Base-by-base conservation (phyloP, 2,113 vertebrate genomes). In the Cynocephalus volans region DNA sequence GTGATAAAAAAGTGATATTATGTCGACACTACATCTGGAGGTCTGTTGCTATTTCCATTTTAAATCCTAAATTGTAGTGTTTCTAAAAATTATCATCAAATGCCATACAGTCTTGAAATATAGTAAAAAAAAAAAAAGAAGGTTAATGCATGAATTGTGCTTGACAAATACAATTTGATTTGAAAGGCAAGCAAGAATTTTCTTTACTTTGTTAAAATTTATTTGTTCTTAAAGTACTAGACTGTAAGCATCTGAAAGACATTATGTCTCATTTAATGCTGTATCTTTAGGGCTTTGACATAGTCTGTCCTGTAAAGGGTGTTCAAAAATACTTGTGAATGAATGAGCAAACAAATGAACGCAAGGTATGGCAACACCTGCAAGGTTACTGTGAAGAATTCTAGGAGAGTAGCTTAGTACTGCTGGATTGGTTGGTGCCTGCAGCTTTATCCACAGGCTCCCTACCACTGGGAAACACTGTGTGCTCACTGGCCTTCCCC, bases 1-100 rank as follows among this genome's bases (percentile, higher is more conserved):
- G 96, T 96, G 97, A 99, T 98, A 98, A 98, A 98, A 98, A 94
- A 98, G 98, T 98, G 94, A 97, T 98, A 98, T 97, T 98, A 97
- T 97, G 88, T 97, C 96, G 93, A 88, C 95, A 82, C 56, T 97
- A 89, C 81, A 97, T 96, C 97, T 95, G 88, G 90, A 97, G 41
- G 94, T 98, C 96, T 98, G 85, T 97, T 96, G 95, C 81, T 96
- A n/a, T 97, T 85, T 69, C 70, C 73, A 82, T 97, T 93, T 97
- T 97, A 96, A 76, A 92, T 79, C 93, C 84, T 98, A 98, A 97
- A 96, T 97, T 97, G 88, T 84, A 48, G 36, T 28, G 31, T 52
- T 96, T 98, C 98, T 97, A 81, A 90, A 97, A 98, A 97, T 28
- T 60, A 77, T 80, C 56, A 60, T 90, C 18, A 54, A 92, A 92